A percentile compares a stretch with the other conserved stretches of the same genome.
Conservation (phyloP, 1,140 invertebrate genomes). For the Cataglyphis hispanica region DNA sequence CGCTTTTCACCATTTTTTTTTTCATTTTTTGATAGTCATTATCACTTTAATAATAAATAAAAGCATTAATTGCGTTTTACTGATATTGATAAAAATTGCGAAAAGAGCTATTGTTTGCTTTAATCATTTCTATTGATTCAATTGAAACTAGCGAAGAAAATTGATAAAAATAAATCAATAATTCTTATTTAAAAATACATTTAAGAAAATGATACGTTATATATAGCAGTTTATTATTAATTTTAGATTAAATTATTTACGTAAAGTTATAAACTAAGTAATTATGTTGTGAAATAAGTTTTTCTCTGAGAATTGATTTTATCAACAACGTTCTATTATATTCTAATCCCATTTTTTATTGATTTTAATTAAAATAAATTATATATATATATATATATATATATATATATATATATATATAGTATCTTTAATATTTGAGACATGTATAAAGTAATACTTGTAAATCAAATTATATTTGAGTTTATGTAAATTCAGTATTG, state of each 20-base stretch:
- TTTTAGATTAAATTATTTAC: neutral
- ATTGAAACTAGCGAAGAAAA: conserved; percentile 58
- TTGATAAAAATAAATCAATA: conserved; percentile 28
- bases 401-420: neutral
- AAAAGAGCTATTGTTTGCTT: neutral
- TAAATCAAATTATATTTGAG: neutral
- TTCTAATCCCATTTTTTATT: neutral
- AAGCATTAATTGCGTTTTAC: conserved; percentile 22
- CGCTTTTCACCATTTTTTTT: neutral
- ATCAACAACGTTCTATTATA: neutral
- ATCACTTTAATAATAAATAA: neutral
- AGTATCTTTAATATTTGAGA: neutral
- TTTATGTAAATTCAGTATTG: neutral
- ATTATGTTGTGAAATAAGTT: conserved; percentile 11
- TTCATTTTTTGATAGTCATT: neutral
- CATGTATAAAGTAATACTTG: neutral
- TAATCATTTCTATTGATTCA: neutral
- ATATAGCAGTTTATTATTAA: neutral
- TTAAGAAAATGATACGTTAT: conserved; percentile 56
- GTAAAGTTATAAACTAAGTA: neutral
- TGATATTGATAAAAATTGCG: conserved; percentile 41
- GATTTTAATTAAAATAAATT: neutral
- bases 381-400: neutral
- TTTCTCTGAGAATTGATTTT: neutral
- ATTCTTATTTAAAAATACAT: neutral